Percentiles rank a stretch among this genome's conserved stretches.
phyloP scores from a whole-genome alignment of 2,797 vertebrate species.

The Threskiornis aethiopicus region DNA sequence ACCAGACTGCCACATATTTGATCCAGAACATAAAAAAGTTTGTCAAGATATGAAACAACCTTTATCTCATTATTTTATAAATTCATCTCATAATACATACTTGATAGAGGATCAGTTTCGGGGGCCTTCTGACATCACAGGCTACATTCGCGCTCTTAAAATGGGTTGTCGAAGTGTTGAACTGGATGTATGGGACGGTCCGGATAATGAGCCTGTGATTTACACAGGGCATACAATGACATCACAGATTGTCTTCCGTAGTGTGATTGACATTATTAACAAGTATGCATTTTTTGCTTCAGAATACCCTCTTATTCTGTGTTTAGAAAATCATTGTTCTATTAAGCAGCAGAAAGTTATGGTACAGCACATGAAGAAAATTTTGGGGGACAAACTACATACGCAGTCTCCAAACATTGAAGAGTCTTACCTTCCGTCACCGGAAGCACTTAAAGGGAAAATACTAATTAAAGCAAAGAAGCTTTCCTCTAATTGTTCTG shows the following conservation, averaged over 20 bases:
- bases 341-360: constrained; percentile 95
- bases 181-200: constrained; percentile 95
- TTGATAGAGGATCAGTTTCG: constrained; percentile 98
- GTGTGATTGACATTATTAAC: constrained; percentile 94
- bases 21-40: constrained; percentile 94
- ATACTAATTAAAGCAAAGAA: constrained; percentile 96
- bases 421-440: constrained; percentile 92
- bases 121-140: constrained; percentile 96
- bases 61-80: constrained; percentile 97
- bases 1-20: constrained; percentile 95
- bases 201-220: constrained; percentile 94
- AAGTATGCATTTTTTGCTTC: constrained; percentile 96
- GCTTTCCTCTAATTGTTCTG: constrained; percentile 83
- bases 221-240: constrained; percentile 99
- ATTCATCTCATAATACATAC: constrained; percentile 97
- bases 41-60: constrained; percentile 98
- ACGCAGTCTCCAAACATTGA: constrained; percentile 84
- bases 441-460: constrained; percentile 87
- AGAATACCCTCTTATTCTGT: constrained; percentile 92
- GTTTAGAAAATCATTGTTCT: constrained; percentile 97
- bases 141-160: constrained; percentile 96
- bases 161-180: constrained; percentile 98
- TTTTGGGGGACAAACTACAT: constrained; percentile 90
- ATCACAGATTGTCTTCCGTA: constrained; percentile 94
- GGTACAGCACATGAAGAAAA: constrained; percentile 96